A percentile compares a stretch with the other conserved stretches of the same genome.
These are phyloP conservation scores for Acrobasis suavella DNA, from an alignment of 2,888 invertebrate species.

Conservation along the genomic window DNA sequence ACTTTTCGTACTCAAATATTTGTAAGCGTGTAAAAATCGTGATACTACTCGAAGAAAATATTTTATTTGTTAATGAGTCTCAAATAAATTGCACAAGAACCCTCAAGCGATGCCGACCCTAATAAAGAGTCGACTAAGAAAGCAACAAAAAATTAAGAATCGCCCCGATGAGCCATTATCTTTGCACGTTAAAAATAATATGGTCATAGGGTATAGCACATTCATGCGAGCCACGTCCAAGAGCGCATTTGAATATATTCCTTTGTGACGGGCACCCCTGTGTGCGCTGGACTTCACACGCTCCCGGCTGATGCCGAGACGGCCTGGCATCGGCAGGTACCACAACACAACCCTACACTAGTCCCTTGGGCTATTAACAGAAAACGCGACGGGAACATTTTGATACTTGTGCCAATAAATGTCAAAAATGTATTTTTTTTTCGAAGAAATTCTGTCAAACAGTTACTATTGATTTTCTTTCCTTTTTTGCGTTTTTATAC, in stretches of 20 bases:
- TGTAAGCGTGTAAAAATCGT: not conserved
- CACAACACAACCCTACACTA: constrained; percentile 15
- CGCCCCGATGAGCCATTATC: constrained; percentile 82
- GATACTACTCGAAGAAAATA: not conserved
- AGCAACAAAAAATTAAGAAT: constrained; percentile 79
- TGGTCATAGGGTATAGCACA: constrained; percentile 80
- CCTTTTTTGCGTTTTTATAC: too few species aligned
- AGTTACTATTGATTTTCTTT: too few species aligned
- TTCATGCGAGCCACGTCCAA: constrained; percentile 79
- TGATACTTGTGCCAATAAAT: constrained; percentile 30
- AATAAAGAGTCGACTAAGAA: constrained; percentile 73
- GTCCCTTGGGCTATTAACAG: constrained; percentile 36
- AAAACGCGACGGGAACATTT: constrained; percentile 33
- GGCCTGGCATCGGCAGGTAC: constrained; percentile 39
- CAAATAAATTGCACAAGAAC: constrained; percentile 67
- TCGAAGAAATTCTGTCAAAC: too few species aligned
- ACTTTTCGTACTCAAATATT: too few species aligned
- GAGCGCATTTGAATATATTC: constrained; percentile 80
- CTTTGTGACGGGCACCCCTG: constrained; percentile 60
- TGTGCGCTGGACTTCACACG: constrained; percentile 80
- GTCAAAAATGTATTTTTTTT: not conserved
- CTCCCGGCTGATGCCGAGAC: constrained; percentile 56
- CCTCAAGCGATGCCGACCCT: constrained; percentile 74
- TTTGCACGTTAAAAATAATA: constrained; percentile 81
- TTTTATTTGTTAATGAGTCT: constrained; percentile 67